Percentiles rank a stretch among this genome's conserved stretches.
Evolutionary conservation across 2,888 invertebrate species (phyloP).

Genomic region (Drosophila kokeensis): DNA sequence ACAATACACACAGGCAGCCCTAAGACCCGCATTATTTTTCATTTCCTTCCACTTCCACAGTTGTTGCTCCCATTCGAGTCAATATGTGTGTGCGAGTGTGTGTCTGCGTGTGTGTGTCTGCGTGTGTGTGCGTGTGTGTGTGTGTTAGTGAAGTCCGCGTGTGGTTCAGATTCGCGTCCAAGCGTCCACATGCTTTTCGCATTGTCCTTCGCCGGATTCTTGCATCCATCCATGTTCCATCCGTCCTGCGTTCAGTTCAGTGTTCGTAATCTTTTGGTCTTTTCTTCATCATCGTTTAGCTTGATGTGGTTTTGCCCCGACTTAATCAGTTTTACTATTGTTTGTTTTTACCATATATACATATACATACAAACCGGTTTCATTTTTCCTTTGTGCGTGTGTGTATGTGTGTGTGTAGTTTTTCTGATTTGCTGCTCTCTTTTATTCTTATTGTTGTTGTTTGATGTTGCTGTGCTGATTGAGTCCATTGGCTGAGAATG

Average conservation of each 20-base stretch:
- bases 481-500: slow-evolving; percentile 35
- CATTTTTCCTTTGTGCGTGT: slow-evolving; percentile 6
- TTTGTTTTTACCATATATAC: slow-evolving; percentile 72
- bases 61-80: slow-evolving; percentile 39
- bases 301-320: slow-evolving; percentile 78
- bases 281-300: slow-evolving; percentile 78
- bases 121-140: slow-evolving; percentile 1
- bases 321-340: slow-evolving; percentile 82
- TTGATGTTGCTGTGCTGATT: slow-evolving; percentile 48
- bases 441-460: slow-evolving; percentile 28
- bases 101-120: slow-evolving; percentile 9
- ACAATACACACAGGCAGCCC: slow-evolving; percentile 15
- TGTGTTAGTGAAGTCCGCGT: slow-evolving; percentile 35
- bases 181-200: slow-evolving; percentile 8
- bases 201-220: slow-evolving; percentile 37
- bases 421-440: not conserved
- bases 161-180: slow-evolving; percentile 31
- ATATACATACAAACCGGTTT: slow-evolving; percentile 5
- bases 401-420: slow-evolving; percentile 29
- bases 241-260: slow-evolving; percentile 59
- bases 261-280: slow-evolving; percentile 78
- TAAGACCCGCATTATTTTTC: slow-evolving; percentile 71
- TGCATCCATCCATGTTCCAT: slow-evolving; percentile 2
- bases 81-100: slow-evolving; percentile 7
- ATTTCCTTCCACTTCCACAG: slow-evolving; percentile 53